Evolutionary conservation across 1,140 invertebrate genomes (phyloP).

Genomic region (Oryzaephilus surinamensis): DNA sequence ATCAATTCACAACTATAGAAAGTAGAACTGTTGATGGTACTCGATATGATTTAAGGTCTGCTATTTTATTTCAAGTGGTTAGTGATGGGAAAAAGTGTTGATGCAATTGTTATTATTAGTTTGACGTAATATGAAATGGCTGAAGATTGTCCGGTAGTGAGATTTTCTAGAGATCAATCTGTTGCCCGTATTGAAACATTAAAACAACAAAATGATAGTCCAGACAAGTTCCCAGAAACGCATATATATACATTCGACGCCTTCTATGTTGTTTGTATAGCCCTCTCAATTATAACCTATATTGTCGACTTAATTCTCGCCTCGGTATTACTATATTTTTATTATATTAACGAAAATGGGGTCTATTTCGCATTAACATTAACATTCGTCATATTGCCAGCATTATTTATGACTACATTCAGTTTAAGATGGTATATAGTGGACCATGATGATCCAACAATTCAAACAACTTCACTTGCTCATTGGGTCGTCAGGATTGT

Average conservation of each 20-base stretch:
- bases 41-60: neutral
- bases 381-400: conserved; percentile 37
- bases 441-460: conserved; percentile 37
- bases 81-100: conserved; percentile 3
- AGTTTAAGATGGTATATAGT: conserved; percentile 41
- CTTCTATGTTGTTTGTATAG: conserved; percentile 34
- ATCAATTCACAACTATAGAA: too few relatives aligned
- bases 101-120: neutral
- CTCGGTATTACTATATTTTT: conserved; percentile 37
- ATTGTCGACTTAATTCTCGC: conserved; percentile 36
- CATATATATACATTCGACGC: conserved; percentile 30
- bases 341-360: conserved; percentile 31
- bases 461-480: conserved; percentile 31
- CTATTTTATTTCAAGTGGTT: neutral
- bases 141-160: conserved; percentile 33
- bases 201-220: conserved; percentile 24
- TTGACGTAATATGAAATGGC: conserved; percentile 22
- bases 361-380: conserved; percentile 38
- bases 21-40: too few relatives aligned
- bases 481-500: conserved; percentile 38
- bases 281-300: conserved; percentile 37
- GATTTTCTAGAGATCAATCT: conserved; percentile 33
- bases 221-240: conserved; percentile 26
- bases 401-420: conserved; percentile 36
- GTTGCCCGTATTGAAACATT: conserved; percentile 26